These are phyloP conservation scores for Ditylenchus dipsaci DNA, from an alignment of 1,140 invertebrate species.

Conservation along the genomic window DNA sequence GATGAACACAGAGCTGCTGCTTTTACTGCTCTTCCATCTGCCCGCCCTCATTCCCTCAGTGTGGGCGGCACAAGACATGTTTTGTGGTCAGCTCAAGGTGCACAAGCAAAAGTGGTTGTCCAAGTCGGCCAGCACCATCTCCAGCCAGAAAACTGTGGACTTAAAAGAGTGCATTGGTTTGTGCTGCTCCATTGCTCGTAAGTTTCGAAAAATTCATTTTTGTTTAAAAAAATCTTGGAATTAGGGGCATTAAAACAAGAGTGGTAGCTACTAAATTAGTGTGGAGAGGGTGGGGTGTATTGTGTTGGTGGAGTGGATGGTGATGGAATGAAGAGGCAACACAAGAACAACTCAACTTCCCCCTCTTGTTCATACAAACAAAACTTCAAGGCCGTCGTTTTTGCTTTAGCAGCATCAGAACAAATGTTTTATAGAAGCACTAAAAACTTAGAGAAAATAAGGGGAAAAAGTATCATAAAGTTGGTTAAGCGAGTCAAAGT, in stretches of 20 bases:
- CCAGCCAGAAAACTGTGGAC: conserved; percentile 3
- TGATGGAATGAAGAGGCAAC: too few species aligned
- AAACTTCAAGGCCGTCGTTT: neutral
- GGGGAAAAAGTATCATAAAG: too few species aligned
- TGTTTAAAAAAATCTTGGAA: neutral
- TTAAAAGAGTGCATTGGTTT: conserved; percentile 13
- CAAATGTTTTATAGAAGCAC: neutral
- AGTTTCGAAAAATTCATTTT: neutral
- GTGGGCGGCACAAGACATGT: conserved; percentile 4
- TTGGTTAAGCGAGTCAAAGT: too few species aligned
- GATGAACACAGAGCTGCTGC: too few species aligned
- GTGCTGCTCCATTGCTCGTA: conserved; percentile 15
- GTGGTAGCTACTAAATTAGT: too few species aligned
- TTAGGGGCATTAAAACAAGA: neutral
- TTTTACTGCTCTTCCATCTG: too few species aligned
- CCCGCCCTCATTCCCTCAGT: too few species aligned
- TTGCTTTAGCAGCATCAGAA: neutral
- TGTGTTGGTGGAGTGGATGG: too few species aligned
- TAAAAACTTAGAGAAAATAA: too few species aligned
- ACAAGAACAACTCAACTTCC: neutral
- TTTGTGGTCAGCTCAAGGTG: conserved; percentile 11
- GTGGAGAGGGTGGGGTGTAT: too few species aligned
- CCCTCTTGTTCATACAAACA: neutral
- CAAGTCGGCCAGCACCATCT: neutral
- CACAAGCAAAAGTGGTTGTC: conserved; percentile 16